phyloP scores from a whole-genome alignment of 2,113 vertebrate species.

The Tachysurus fulvidraco region DNA sequence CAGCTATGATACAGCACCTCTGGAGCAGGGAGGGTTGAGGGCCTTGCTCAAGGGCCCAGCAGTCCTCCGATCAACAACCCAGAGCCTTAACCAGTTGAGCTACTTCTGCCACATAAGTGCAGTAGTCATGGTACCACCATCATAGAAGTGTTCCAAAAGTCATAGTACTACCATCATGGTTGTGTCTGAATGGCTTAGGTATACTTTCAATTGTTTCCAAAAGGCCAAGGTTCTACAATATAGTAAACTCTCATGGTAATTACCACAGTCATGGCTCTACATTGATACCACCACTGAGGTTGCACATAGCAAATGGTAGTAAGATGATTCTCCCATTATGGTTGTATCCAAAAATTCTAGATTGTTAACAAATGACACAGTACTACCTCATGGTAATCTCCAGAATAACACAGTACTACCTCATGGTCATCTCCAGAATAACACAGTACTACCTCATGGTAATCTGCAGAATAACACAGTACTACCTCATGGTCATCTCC shows the following conservation, averaged over 20 bases:
- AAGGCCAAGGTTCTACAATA: background rate
- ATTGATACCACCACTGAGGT: background rate
- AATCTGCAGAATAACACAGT: background rate
- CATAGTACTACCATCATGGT: background rate
- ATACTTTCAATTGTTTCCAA: background rate
- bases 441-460: background rate
- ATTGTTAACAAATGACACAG: background rate
- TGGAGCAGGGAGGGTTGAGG: no score
- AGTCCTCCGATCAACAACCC: no score
- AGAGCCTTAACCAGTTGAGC: no score
- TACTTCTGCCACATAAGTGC: no score
- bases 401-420: background rate
- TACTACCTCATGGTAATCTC: background rate
- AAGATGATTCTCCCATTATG: background rate
- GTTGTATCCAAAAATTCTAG: background rate
- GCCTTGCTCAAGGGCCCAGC: no score
- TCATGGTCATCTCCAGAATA: background rate
- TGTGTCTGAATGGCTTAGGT: background rate
- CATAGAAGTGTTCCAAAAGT: background rate
- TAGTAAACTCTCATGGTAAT: background rate
- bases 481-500: background rate
- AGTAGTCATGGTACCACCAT: background rate
- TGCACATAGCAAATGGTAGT: background rate
- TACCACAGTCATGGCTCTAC: background rate
- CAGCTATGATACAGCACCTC: no score